Percentiles rank a stretch among this genome's conserved stretches.
Evolutionary conservation across 2,113 vertebrate species (phyloP).

Genomic region (Plotosus lineatus): DNA sequence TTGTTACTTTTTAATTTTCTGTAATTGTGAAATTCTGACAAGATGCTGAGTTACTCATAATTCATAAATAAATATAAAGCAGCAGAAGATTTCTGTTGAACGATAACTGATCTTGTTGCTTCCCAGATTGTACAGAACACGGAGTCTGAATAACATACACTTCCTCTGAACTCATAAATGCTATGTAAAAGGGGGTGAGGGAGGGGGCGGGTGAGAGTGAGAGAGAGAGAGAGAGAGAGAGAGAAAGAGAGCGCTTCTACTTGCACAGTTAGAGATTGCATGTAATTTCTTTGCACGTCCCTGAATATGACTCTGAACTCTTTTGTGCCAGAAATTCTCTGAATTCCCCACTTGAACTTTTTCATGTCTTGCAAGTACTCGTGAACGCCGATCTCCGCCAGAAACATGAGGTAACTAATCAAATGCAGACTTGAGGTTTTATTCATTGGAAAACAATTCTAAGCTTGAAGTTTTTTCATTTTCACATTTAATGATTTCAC

Average conservation of each 20-base stretch:
- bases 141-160: neutral
- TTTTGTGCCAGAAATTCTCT: constrained; percentile 5
- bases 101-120: neutral
- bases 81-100: neutral
- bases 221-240: no score
- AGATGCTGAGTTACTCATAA: neutral
- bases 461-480: constrained; percentile 6
- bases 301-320: neutral
- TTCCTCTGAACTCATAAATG: neutral
- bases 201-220: no score
- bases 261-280: neutral
- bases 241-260: no score
- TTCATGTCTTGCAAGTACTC: neutral
- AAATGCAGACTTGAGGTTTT: constrained; percentile 4
- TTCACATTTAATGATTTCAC: neutral
- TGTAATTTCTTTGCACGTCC: neutral
- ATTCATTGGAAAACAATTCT: constrained; percentile 18
- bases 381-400: neutral
- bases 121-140: neutral
- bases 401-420: constrained; percentile 9
- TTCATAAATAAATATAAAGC: neutral
- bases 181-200: neutral
- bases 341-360: constrained; percentile 23
- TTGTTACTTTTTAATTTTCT: neutral
- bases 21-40: neutral